phyloP scores from a whole-genome alignment of 2,888 invertebrate species.

The Liopterus haemorrhoidalis region DNA sequence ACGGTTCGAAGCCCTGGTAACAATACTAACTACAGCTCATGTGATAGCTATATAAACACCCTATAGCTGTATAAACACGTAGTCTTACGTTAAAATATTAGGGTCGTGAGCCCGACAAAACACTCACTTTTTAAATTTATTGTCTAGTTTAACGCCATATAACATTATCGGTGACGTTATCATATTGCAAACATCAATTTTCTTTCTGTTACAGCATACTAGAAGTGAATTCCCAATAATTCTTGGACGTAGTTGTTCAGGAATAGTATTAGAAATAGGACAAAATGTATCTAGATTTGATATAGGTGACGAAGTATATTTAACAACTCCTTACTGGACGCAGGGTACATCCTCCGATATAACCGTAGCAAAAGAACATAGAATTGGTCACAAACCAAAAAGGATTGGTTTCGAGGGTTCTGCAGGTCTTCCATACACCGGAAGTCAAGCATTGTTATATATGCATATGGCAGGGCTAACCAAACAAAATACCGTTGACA shows the following conservation, averaged over 20 bases:
- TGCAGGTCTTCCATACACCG: slow-evolving; percentile 56
- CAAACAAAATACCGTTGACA: slow-evolving; percentile 47
- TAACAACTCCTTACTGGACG: slow-evolving; percentile 53
- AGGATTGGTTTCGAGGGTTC: slow-evolving; percentile 55
- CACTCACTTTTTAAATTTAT: background rate
- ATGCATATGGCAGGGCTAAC: slow-evolving; percentile 47
- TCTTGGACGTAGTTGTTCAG: slow-evolving; percentile 58
- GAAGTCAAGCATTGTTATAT: slow-evolving; percentile 52
- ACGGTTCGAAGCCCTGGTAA: too few relatives aligned
- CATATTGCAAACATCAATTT: too few relatives aligned
- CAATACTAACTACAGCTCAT: too few relatives aligned
- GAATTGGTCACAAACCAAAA: slow-evolving; percentile 52
- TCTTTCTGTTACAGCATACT: slow-evolving; percentile 37
- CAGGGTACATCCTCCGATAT: slow-evolving; percentile 54
- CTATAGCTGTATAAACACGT: too few relatives aligned
- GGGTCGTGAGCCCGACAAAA: too few relatives aligned
- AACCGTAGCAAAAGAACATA: slow-evolving; percentile 49
- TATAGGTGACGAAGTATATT: slow-evolving; percentile 59
- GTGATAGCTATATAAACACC: too few relatives aligned
- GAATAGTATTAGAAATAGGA: slow-evolving; percentile 57
- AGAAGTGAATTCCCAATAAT: slow-evolving; percentile 50
- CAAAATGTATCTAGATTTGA: slow-evolving; percentile 52
- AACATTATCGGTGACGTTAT: too few relatives aligned
- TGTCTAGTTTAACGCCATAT: too few relatives aligned
- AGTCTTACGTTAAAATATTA: slow-evolving; percentile 5